phyloP scores from a whole-genome alignment of 2,888 invertebrate genomes.

The Branchellion lobata region DNA sequence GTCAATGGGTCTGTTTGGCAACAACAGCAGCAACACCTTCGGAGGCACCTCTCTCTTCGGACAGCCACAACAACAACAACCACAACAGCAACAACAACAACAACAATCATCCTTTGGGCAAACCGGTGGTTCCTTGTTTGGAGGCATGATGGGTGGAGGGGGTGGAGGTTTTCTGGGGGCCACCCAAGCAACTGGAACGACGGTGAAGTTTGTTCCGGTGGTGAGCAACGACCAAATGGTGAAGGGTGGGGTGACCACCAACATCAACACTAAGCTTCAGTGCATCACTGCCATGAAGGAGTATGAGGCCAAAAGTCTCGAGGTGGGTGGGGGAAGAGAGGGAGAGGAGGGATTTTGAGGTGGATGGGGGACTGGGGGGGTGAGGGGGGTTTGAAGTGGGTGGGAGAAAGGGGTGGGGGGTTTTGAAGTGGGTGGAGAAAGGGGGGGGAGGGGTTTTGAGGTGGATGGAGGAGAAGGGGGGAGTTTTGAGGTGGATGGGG shows the following conservation, averaged over 20 bases:
- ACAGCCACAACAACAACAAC: constrained; percentile 47
- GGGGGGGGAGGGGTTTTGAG: too few species aligned
- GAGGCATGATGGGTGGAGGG: neutral
- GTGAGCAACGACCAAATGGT: constrained; percentile 75
- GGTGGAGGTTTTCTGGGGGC: constrained; percentile 25
- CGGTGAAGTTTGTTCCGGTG: constrained; percentile 80
- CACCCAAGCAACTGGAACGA: constrained; percentile 51
- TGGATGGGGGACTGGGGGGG: too few species aligned
- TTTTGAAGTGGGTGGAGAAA: too few species aligned
- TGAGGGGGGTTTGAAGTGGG: too few species aligned
- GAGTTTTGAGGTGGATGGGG: too few species aligned
- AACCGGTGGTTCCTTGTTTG: constrained; percentile 9
- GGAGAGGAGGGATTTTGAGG: too few species aligned
- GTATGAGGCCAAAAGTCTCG: constrained; percentile 88
- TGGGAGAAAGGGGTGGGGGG: too few species aligned
- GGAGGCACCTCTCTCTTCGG: constrained; percentile 48
- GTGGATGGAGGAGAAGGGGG: too few species aligned
- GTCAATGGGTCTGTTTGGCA: neutral
- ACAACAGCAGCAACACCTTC: neutral
- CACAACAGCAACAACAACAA: constrained; percentile 42
- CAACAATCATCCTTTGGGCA: constrained; percentile 27
- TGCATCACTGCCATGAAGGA: constrained; percentile 99
- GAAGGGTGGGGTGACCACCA: constrained; percentile 77
- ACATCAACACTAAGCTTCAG: constrained; percentile 88
- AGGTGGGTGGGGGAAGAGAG: constrained; percentile 62